These are phyloP conservation scores for Corvus hawaiiensis DNA, from an alignment of 2,113 vertebrate genomes.

Conservation along the genomic window DNA sequence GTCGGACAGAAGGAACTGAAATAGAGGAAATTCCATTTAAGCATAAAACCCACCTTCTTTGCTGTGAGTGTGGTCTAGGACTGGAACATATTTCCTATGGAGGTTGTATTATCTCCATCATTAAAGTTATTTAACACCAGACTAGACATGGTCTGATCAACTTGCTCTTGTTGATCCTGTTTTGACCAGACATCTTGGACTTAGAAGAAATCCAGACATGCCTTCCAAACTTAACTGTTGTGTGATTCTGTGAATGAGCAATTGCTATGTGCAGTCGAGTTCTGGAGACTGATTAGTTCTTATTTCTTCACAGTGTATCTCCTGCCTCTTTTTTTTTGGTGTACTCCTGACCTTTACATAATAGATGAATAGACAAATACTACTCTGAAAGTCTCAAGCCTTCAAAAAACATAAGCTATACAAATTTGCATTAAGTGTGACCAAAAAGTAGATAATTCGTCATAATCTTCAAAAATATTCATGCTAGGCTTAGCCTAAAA, in stretches of 20 bases:
- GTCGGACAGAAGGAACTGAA: neutral
- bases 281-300: neutral
- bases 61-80: neutral
- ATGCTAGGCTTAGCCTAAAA: neutral
- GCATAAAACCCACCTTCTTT: neutral
- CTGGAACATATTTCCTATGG: neutral
- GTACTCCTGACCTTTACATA: neutral
- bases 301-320: neutral
- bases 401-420: neutral
- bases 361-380: neutral
- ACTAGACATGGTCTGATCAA: neutral
- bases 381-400: neutral
- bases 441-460: neutral
- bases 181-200: neutral
- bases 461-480: neutral
- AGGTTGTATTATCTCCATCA: neutral
- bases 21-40: neutral
- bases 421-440: neutral
- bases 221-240: neutral
- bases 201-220: neutral
- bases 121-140: neutral
- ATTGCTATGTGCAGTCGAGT: rapidly evolving
- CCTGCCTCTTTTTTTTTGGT: neutral
- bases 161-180: neutral
- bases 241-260: too few species aligned